Conservation (phyloP, 2,113 vertebrate species). For the Apus apus region DNA sequence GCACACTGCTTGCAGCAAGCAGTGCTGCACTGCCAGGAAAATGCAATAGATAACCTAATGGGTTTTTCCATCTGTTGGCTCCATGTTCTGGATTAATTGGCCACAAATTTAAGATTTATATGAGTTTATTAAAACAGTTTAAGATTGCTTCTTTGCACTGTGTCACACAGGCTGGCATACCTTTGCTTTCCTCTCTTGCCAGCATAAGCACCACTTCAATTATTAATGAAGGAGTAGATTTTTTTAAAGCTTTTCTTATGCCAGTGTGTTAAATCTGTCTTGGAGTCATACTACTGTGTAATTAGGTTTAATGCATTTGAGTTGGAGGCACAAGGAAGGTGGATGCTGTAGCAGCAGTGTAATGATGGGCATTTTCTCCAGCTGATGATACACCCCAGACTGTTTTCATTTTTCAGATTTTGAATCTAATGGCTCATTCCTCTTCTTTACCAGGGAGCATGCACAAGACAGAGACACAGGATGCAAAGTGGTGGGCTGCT, state of each 20-base stretch:
- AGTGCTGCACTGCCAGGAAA: neutral
- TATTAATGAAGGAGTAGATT: neutral
- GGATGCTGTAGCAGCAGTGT: neutral
- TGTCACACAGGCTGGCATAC: neutral
- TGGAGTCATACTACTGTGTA: conserved; percentile 20
- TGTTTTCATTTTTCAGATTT: neutral
- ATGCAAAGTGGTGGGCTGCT: neutral
- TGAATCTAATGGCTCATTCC: neutral
- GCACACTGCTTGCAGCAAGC: neutral
- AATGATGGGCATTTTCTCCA: neutral
- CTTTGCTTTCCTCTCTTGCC: neutral
- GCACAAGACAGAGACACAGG: neutral
- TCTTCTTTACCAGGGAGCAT: neutral
- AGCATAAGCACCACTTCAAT: neutral
- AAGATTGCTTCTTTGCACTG: neutral
- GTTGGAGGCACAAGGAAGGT: conserved; percentile 21
- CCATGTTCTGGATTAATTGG: neutral
- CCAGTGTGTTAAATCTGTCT: conserved; percentile 10
- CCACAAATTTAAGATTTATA: neutral
- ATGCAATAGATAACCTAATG: neutral
- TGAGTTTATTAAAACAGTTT: neutral
- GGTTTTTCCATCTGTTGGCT: neutral
- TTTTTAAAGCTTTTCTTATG: conserved; percentile 12
- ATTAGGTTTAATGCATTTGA: conserved; percentile 38
- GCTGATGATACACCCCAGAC: neutral